Evolutionary conservation across 2,888 invertebrate species (phyloP).

Genomic region (Ochropleura plecta): DNA sequence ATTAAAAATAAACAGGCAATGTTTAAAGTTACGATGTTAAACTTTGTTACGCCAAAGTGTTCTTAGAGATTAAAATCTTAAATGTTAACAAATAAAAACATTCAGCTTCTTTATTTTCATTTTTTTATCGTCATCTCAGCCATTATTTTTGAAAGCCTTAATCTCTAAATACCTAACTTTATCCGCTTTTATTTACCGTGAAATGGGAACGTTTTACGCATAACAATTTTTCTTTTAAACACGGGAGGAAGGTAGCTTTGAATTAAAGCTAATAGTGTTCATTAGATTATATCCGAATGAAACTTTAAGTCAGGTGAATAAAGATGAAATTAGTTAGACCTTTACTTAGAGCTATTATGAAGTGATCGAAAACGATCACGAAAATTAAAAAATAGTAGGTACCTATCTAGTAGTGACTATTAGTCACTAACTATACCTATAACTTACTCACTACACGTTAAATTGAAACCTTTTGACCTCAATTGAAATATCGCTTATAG

Average conservation of each 20-base stretch:
- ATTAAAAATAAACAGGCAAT: conserved; percentile 49
- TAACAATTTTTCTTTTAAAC: conserved; percentile 61
- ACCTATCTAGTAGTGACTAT: conserved; percentile 47
- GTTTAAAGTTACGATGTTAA: conserved; percentile 22
- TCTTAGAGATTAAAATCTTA: conserved; percentile 43
- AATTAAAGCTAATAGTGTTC: conserved; percentile 55
- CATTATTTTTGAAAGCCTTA: conserved; percentile 68
- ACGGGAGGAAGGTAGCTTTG: conserved; percentile 45
- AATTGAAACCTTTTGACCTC: conserved; percentile 78
- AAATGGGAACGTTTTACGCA: conserved; percentile 65
- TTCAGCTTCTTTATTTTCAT: conserved; percentile 49
- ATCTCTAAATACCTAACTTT: conserved; percentile 65
- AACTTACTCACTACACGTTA: conserved; percentile 67
- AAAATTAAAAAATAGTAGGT: conserved; percentile 25
- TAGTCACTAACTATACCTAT: conserved; percentile 62
- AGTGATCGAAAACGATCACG: conserved; percentile 20
- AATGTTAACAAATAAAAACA: conserved; percentile 48
- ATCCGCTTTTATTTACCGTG: conserved; percentile 67
- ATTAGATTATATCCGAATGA: conserved; percentile 44
- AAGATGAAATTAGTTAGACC: conserved; percentile 15
- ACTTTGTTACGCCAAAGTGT: conserved; percentile 35
- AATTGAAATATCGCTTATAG: conserved; percentile 74
- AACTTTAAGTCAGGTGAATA: conserved; percentile 15
- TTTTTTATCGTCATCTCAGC: conserved; percentile 49
- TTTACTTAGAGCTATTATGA: not conserved